These are phyloP conservation scores for Drosophila stalkeri DNA, from an alignment of 2,888 invertebrate species.

Conservation along the genomic window DNA sequence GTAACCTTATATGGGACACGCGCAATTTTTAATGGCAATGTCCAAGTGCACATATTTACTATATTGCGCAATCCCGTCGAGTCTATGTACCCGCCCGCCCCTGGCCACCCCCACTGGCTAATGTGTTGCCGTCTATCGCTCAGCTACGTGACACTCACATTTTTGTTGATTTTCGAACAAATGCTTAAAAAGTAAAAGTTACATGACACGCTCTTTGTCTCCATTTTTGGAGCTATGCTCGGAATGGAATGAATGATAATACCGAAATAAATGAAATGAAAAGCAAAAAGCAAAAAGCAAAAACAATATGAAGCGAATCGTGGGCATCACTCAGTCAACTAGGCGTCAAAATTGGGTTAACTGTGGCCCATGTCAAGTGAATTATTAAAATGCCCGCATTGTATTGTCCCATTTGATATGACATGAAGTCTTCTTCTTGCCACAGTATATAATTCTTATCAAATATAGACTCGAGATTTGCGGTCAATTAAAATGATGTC, in stretches of 20 bases:
- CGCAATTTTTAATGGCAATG: constrained; percentile 52
- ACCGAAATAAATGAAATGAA: not conserved
- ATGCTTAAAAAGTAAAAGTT: constrained; percentile 73
- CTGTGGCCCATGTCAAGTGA: constrained; percentile 19
- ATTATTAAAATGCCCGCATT: constrained; percentile 13
- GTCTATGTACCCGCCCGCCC: constrained; percentile 17
- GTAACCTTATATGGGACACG: constrained; percentile 43
- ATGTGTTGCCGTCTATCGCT: constrained; percentile 33
- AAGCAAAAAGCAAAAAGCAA: not conserved
- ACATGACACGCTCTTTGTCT: constrained; percentile 66
- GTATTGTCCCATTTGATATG: not conserved
- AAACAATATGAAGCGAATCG: constrained; percentile 12
- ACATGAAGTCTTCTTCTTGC: not conserved
- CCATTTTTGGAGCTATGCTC: constrained; percentile 20
- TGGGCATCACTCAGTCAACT: constrained; percentile 32
- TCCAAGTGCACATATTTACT: constrained; percentile 68
- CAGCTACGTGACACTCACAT: constrained; percentile 62
- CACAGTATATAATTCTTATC: constrained; percentile 39
- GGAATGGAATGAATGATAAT: constrained; percentile 35
- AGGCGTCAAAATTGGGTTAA: constrained; percentile 36
- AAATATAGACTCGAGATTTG: constrained; percentile 30
- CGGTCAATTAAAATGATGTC: constrained; percentile 46
- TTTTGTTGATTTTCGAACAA: constrained; percentile 42
- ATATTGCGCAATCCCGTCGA: constrained; percentile 61
- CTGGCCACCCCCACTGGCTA: not conserved